These are phyloP conservation scores for Drosophila neotestacea DNA, from an alignment of 2,888 invertebrate genomes.

Conservation along the genomic window DNA sequence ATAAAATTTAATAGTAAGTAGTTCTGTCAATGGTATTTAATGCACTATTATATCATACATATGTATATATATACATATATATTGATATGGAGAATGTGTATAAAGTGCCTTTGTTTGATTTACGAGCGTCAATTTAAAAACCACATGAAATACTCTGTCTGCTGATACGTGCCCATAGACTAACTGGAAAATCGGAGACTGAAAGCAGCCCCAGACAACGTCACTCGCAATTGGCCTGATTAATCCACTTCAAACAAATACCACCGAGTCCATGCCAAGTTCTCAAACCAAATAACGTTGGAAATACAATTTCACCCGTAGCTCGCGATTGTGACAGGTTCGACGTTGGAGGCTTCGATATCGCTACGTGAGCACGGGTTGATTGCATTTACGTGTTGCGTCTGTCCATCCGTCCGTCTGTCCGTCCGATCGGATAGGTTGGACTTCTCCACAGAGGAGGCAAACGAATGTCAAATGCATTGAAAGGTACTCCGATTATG, in stretches of 20 bases:
- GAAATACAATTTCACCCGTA: constrained; percentile 9
- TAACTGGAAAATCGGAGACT: constrained; percentile 22
- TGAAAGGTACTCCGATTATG: neutral
- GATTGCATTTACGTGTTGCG: constrained; percentile 68
- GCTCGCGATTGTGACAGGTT: constrained; percentile 40
- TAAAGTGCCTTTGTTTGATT: constrained; percentile 47
- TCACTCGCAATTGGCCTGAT: constrained; percentile 59
- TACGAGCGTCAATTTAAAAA: constrained; percentile 42
- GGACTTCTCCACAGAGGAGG: neutral
- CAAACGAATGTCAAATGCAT: constrained; percentile 6
- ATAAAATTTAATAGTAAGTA: constrained; percentile 17
- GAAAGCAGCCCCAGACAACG: constrained; percentile 19
- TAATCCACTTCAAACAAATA: constrained; percentile 68
- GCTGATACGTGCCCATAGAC: constrained; percentile 55
- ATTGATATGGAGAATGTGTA: constrained; percentile 2
- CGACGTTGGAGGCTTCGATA: constrained; percentile 49
- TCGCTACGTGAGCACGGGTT: constrained; percentile 65
- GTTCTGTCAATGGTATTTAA: constrained; percentile 25
- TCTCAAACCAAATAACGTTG: constrained; percentile 2
- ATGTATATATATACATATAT: neutral
- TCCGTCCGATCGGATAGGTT: neutral
- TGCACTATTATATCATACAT: constrained; percentile 15
- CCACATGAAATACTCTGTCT: constrained; percentile 45
- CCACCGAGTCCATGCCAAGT: constrained; percentile 8
- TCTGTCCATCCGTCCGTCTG: neutral